A percentile compares a stretch with the other conserved stretches of the same genome.
phyloP scores from a whole-genome alignment of 2,797 vertebrate species.

The Pipistrellus nathusii region DNA sequence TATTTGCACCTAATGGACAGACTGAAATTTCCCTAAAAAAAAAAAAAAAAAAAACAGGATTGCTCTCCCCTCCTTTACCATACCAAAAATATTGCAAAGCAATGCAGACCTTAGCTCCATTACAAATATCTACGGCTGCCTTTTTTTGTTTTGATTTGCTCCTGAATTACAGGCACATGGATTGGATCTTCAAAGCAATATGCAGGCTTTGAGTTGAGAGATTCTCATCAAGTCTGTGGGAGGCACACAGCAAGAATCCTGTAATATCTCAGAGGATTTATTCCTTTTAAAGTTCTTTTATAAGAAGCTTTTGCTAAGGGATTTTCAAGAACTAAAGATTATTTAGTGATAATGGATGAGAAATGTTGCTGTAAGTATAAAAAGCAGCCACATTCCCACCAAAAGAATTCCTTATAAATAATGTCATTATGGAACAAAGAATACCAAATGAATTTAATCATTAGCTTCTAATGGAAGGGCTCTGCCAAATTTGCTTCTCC shows the following conservation, averaged over 20 bases:
- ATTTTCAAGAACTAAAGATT: conserved; percentile 74
- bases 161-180: conserved; percentile 62
- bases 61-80: background rate
- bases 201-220: conserved; percentile 71
- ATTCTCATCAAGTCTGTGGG: conserved; percentile 75
- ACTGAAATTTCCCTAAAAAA: background rate
- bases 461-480: conserved; percentile 77
- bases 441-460: conserved; percentile 78
- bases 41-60: background rate
- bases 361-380: conserved; percentile 63
- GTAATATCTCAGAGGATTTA: conserved; percentile 82
- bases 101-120: conserved; percentile 27
- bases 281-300: conserved; percentile 80
- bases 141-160: background rate
- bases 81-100: conserved; percentile 43
- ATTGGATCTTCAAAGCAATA: conserved; percentile 74
- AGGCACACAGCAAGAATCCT: conserved; percentile 73
- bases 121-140: conserved; percentile 44
- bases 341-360: conserved; percentile 77
- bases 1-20: background rate
- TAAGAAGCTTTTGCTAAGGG: conserved; percentile 76
- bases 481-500: conserved; percentile 68
- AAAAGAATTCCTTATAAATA: conserved; percentile 68
- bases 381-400: conserved; percentile 68
- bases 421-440: conserved; percentile 68